Percentiles rank a stretch among this genome's conserved stretches.
These are phyloP conservation scores for Drosophila recens DNA, from an alignment of 2,888 invertebrate species.

Conservation along the genomic window DNA sequence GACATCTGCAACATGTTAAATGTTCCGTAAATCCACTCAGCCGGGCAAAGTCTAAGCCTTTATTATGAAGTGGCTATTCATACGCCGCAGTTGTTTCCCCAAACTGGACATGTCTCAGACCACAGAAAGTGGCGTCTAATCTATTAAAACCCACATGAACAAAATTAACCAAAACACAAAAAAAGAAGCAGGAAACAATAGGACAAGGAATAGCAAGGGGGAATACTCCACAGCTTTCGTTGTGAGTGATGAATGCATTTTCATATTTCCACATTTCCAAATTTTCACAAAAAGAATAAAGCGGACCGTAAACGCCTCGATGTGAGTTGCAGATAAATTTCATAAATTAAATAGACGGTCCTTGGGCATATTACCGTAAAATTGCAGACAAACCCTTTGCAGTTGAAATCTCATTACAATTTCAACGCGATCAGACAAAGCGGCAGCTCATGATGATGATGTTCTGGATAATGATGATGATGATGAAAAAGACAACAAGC, in stretches of 20 bases:
- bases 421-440: slow-evolving; percentile 82
- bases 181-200: slow-evolving; percentile 54
- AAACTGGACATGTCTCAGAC: slow-evolving; percentile 21
- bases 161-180: slow-evolving; percentile 63
- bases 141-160: slow-evolving; percentile 70
- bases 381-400: slow-evolving; percentile 70
- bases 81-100: slow-evolving; percentile 9
- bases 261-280: slow-evolving; percentile 46
- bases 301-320: slow-evolving; percentile 55
- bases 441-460: slow-evolving; percentile 37
- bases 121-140: slow-evolving; percentile 51
- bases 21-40: slow-evolving; percentile 34
- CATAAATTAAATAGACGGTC: slow-evolving; percentile 83
- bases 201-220: background rate
- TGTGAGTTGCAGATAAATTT: slow-evolving; percentile 82
- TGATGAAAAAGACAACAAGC: slow-evolving; percentile 43
- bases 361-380: slow-evolving; percentile 76
- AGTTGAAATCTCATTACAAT: slow-evolving; percentile 82
- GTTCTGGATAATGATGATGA: slow-evolving; percentile 10
- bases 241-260: slow-evolving; percentile 72
- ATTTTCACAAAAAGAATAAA: slow-evolving; percentile 41
- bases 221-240: slow-evolving; percentile 22
- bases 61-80: slow-evolving; percentile 54
- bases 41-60: slow-evolving; percentile 42
- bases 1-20: slow-evolving; percentile 34